Evolutionary conservation across 2,113 vertebrate species (phyloP).

Genomic region (Saccopteryx bilineata): DNA sequence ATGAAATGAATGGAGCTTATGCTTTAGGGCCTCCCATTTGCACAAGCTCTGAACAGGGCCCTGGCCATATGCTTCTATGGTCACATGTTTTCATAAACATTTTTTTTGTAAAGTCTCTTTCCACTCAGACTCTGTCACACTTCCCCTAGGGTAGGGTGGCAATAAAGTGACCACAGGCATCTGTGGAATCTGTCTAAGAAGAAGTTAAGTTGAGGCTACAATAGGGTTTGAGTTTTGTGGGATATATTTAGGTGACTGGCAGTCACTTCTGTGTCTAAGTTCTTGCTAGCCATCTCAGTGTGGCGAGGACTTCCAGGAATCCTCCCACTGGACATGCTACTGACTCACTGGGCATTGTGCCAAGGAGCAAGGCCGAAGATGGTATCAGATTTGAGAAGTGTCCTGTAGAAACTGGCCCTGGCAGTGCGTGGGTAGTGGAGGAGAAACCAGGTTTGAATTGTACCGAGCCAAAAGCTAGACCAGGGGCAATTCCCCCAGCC

Average conservation of each 20-base stretch:
- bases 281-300: not conserved
- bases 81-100: not conserved
- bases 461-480: not conserved
- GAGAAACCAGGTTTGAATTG: not conserved
- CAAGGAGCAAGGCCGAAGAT: not conserved
- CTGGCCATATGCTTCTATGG: not conserved
- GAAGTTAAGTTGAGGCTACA: not conserved
- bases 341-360: not conserved
- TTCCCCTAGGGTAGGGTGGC: not conserved
- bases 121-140: not conserved
- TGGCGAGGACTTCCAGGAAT: conserved; percentile 7
- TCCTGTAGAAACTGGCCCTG: not conserved
- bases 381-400: not conserved
- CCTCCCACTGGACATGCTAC: rapidly evolving
- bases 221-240: not conserved
- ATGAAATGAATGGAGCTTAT: too few relatives aligned
- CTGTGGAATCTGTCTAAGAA: not conserved
- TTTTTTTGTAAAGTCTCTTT: not conserved
- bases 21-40: not conserved
- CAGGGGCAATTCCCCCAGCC: not conserved
- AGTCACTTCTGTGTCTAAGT: not conserved
- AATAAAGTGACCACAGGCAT: not conserved
- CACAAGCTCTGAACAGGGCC: not conserved
- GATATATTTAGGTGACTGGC: not conserved
- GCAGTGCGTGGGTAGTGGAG: not conserved